A percentile compares a stretch with the other conserved stretches of the same genome.
Evolutionary conservation across 2,113 vertebrate species (phyloP).

Genomic region (Pogona vitticeps): DNA sequence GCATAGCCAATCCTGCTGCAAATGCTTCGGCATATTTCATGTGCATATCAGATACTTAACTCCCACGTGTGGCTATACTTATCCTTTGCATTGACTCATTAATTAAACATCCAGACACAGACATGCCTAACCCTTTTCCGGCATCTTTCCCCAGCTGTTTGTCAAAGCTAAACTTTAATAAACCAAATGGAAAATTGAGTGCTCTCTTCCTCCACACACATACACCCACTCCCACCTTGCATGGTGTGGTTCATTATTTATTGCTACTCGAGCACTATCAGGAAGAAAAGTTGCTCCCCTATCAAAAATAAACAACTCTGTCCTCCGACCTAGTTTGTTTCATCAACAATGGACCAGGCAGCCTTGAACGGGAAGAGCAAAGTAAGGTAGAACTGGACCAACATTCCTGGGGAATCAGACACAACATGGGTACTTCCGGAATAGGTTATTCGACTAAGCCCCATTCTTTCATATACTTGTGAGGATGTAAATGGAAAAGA

Average conservation of each 20-base stretch:
- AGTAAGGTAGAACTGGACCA: slow-evolving; percentile 5
- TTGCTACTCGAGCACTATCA: slow-evolving; percentile 41
- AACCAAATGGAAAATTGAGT: slow-evolving; percentile 55
- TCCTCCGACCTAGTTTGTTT: not conserved
- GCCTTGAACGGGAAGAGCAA: not conserved
- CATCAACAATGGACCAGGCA: not conserved
- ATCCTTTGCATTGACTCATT: slow-evolving; percentile 56
- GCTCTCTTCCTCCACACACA: not conserved
- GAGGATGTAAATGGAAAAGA: not conserved
- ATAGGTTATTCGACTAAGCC: not conserved
- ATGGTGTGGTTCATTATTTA: slow-evolving; percentile 59
- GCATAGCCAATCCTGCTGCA: slow-evolving; percentile 61
- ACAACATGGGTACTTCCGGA: too few relatives aligned
- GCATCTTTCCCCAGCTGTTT: slow-evolving; percentile 51
- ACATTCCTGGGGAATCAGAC: not conserved
- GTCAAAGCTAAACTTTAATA: slow-evolving; percentile 60
- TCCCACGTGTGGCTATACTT: slow-evolving; percentile 58
- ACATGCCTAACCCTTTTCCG: slow-evolving; percentile 60
- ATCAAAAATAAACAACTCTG: slow-evolving; percentile 19
- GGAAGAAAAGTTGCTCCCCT: slow-evolving; percentile 43
- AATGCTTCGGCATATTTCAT: slow-evolving; percentile 60
- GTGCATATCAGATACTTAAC: slow-evolving; percentile 63
- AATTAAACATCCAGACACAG: slow-evolving; percentile 71
- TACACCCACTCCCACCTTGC: not conserved
- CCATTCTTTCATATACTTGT: not conserved